These are phyloP conservation scores for Pantelozetes paolii DNA, from an alignment of 2,888 invertebrate genomes.

Conservation along the genomic window DNA sequence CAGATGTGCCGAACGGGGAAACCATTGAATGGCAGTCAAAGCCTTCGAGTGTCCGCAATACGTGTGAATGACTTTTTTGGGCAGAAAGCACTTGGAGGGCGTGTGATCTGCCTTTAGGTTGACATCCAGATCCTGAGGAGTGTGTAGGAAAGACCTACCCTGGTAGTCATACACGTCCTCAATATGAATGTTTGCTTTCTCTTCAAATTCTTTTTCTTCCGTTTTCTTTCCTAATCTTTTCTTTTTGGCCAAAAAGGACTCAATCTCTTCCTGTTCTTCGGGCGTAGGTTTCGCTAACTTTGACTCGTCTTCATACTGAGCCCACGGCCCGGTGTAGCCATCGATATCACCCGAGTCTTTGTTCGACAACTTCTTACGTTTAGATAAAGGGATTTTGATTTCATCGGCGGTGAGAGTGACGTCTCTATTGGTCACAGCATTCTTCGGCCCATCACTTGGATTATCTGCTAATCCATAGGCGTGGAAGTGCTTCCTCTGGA, in stretches of 20 bases:
- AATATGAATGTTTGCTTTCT: constrained; percentile 89
- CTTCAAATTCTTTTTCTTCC: constrained; percentile 78
- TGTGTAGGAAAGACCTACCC: constrained; percentile 86
- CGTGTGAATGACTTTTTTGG: constrained; percentile 90
- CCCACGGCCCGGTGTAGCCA: constrained; percentile 97
- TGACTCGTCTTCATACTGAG: constrained; percentile 82
- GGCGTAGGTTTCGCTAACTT: constrained; percentile 80
- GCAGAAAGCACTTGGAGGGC: constrained; percentile 91
- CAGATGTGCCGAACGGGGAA: constrained; percentile 88
- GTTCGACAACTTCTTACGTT: constrained; percentile 64
- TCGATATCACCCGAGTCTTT: constrained; percentile 84
- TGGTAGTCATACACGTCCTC: constrained; percentile 93
- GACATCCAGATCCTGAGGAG: constrained; percentile 79
- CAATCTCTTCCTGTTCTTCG: constrained; percentile 87
- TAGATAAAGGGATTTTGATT: constrained; percentile 36
- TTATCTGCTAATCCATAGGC: constrained; percentile 67
- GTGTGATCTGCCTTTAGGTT: constrained; percentile 79
- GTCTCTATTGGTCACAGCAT: constrained; percentile 21
- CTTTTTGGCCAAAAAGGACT: constrained; percentile 82
- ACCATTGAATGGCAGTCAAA: constrained; percentile 88
- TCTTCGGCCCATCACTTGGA: constrained; percentile 37
- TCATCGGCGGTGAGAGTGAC: not conserved
- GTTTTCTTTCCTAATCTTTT: constrained; percentile 67
- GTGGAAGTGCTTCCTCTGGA: constrained; percentile 86
- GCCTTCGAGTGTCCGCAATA: constrained; percentile 98